phyloP scores from a whole-genome alignment of 2,113 vertebrate species.

The Urocynchramus pylzowi region DNA sequence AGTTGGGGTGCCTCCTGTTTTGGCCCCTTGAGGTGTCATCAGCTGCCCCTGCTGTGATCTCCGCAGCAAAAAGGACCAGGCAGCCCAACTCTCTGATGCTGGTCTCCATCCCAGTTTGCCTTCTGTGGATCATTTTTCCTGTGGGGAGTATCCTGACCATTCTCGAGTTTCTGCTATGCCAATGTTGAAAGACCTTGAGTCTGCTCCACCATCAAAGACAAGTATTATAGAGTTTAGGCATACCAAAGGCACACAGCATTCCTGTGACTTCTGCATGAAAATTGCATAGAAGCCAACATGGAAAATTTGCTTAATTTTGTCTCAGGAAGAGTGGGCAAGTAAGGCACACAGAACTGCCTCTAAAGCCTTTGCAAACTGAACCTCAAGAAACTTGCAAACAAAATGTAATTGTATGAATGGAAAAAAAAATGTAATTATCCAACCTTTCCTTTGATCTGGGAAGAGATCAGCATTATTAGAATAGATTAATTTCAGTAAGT shows the following conservation, averaged over 20 bases:
- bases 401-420: background rate
- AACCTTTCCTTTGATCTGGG: background rate
- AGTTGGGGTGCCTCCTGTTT: background rate
- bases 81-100: background rate
- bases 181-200: background rate
- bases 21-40: rapidly evolving
- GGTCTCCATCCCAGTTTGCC: background rate
- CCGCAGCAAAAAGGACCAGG: background rate
- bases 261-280: background rate
- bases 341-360: background rate
- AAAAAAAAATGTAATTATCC: background rate
- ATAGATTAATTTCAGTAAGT: background rate
- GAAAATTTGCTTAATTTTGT: background rate
- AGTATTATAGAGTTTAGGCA: background rate
- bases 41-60: background rate
- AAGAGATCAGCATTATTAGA: slow-evolving; percentile 16
- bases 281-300: background rate
- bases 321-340: background rate
- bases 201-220: rapidly evolving
- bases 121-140: background rate
- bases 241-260: background rate
- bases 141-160: background rate
- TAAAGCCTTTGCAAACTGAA: background rate
- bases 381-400: background rate
- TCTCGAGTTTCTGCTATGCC: background rate